Evolutionary conservation across 2,888 invertebrate species (phyloP).

Genomic region (Iselma pallidipennis): DNA sequence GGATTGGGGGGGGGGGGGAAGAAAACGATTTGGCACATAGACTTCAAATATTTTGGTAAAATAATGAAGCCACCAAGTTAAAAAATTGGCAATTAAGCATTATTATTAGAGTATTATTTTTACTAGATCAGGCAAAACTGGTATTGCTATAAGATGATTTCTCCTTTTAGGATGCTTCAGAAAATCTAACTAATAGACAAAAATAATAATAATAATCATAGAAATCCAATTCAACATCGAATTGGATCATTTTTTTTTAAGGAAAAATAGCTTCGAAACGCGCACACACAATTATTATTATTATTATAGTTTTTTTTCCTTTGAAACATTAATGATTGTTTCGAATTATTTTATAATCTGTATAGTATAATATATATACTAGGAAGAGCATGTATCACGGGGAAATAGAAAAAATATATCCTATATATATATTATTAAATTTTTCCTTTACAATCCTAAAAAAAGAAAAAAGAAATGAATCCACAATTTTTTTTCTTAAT

Average conservation of each 20-base stretch:
- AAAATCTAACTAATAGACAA: conserved; percentile 32
- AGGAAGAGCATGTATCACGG: conserved; percentile 55
- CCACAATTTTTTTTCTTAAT: too few relatives aligned
- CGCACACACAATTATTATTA: conserved; percentile 29
- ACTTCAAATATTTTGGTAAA: conserved; percentile 26
- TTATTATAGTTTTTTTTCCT: conserved; percentile 23
- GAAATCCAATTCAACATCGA: conserved; percentile 23
- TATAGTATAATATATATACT: conserved; percentile 38
- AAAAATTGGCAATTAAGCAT: conserved; percentile 44
- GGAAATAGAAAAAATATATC: conserved; percentile 55
- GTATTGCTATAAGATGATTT: conserved; percentile 51
- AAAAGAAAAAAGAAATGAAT: too few relatives aligned
- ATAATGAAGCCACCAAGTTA: conserved; percentile 32
- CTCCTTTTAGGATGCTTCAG: conserved; percentile 44
- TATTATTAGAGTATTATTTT: conserved; percentile 52
- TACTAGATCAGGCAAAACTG: conserved; percentile 52
- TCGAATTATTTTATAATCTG: conserved; percentile 15
- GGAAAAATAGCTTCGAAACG: conserved; percentile 30
- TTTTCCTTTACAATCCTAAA: conserved; percentile 15
- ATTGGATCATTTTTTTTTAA: conserved; percentile 23
- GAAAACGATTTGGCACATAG: conserved; percentile 41
- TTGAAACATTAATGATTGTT: conserved; percentile 49
- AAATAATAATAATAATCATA: conserved; percentile 14
- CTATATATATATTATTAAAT: too few relatives aligned
- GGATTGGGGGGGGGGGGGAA: too few relatives aligned